phyloP scores from a whole-genome alignment of 2,113 vertebrate species.

The Sylvietta virens region DNA sequence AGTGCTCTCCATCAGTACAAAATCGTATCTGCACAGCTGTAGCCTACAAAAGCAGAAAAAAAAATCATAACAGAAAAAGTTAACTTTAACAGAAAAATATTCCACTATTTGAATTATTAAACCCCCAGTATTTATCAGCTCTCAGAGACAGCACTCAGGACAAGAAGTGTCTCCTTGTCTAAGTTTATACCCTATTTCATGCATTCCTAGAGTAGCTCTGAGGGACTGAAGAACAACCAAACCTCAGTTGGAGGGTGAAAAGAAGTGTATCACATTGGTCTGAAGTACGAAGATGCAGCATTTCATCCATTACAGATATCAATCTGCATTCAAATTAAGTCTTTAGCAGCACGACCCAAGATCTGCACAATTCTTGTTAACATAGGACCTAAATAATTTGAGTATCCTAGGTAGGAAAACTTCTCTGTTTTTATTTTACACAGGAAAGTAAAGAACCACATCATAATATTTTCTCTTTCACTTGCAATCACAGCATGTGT shows the following conservation, averaged over 20 bases:
- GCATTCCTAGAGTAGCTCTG: background rate
- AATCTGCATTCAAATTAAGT: background rate
- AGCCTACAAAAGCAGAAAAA: slow-evolving; percentile 58
- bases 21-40: slow-evolving; percentile 81
- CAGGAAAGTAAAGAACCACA: background rate
- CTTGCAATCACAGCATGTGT: background rate
- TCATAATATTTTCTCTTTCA: background rate
- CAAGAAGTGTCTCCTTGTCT: background rate
- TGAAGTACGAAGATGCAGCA: background rate
- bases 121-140: background rate
- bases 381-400: background rate
- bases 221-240: background rate
- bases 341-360: background rate
- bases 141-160: background rate
- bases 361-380: background rate
- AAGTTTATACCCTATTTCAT: background rate
- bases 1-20: slow-evolving; percentile 81
- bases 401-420: background rate
- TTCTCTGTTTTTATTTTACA: background rate
- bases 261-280: background rate
- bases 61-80: background rate
- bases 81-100: background rate
- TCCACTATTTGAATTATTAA: background rate
- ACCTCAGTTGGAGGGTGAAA: background rate
- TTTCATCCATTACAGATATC: background rate